Percentiles rank a stretch among this genome's conserved stretches.
Conservation (phyloP, 2,888 invertebrate genomes). For the Papilio elwesi region DNA sequence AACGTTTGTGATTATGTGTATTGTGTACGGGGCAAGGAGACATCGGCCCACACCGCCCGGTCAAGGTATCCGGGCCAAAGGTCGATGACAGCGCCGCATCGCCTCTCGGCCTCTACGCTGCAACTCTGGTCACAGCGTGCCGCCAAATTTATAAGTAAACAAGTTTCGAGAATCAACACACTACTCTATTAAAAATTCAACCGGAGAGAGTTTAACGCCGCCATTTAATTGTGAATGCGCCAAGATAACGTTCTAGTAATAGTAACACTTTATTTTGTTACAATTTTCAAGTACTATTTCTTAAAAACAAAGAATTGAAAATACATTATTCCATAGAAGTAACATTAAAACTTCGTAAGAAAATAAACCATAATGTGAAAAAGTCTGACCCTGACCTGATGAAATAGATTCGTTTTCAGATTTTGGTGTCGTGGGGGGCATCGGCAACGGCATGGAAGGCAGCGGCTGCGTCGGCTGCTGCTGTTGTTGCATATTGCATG, state of each 20-base stretch:
- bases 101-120: conserved; percentile 50
- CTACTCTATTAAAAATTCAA: conserved; percentile 12
- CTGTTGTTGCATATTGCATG: conserved; percentile 79
- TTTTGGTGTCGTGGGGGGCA: conserved; percentile 81
- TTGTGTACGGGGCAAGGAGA: conserved; percentile 68
- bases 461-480: conserved; percentile 81
- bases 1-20: conserved; percentile 63
- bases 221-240: conserved; percentile 13
- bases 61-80: conserved; percentile 84
- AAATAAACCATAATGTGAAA: neutral
- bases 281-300: neutral
- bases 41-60: conserved; percentile 74
- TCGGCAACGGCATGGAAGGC: conserved; percentile 80
- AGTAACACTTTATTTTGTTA: conserved; percentile 3
- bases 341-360: neutral
- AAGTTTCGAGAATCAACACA: conserved; percentile 23
- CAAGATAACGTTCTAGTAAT: conserved; percentile 20
- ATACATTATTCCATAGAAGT: no score
- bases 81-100: conserved; percentile 77
- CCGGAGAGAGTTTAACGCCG: neutral
- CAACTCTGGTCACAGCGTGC: conserved; percentile 57
- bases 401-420: conserved; percentile 83
- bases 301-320: neutral
- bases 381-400: conserved; percentile 72
- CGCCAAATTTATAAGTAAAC: conserved; percentile 63